Percentiles rank a stretch among this genome's conserved stretches.
phyloP scores from a whole-genome alignment of 2,797 vertebrate species.

The Columba guinea region DNA sequence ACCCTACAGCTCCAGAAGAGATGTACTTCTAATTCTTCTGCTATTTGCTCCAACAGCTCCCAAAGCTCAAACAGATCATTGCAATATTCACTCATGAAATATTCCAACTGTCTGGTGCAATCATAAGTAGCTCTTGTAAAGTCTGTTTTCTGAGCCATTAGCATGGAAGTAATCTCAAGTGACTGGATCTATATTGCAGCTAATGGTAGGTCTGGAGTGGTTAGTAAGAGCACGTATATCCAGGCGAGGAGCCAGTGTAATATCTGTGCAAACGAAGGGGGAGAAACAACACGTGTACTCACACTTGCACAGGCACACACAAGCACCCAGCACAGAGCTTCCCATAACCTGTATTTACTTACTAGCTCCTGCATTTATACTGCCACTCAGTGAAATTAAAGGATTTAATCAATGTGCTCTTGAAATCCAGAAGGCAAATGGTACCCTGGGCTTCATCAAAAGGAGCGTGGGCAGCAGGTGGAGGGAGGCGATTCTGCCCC shows the following conservation, averaged over 20 bases:
- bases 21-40: background rate
- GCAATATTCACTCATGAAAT: background rate
- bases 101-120: conserved; percentile 27
- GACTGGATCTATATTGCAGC: conserved; percentile 24
- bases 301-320: background rate
- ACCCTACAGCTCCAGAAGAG: background rate
- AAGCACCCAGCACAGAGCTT: background rate
- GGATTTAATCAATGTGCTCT: background rate
- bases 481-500: too few relatives aligned
- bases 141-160: conserved; percentile 27
- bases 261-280: background rate
- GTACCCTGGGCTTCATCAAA: too few relatives aligned
- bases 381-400: conserved; percentile 14
- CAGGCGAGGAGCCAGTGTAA: conserved; percentile 59
- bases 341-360: background rate
- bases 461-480: too few relatives aligned
- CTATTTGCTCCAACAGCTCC: conserved; percentile 23
- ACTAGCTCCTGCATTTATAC: background rate
- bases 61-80: background rate
- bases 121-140: conserved; percentile 18
- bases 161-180: conserved; percentile 51
- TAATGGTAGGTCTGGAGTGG: conserved; percentile 21
- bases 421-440: too few relatives aligned
- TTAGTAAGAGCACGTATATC: background rate
- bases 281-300: background rate